These are phyloP conservation scores for Esox lucius DNA, from an alignment of 2,797 vertebrate genomes.

Conservation along the genomic window DNA sequence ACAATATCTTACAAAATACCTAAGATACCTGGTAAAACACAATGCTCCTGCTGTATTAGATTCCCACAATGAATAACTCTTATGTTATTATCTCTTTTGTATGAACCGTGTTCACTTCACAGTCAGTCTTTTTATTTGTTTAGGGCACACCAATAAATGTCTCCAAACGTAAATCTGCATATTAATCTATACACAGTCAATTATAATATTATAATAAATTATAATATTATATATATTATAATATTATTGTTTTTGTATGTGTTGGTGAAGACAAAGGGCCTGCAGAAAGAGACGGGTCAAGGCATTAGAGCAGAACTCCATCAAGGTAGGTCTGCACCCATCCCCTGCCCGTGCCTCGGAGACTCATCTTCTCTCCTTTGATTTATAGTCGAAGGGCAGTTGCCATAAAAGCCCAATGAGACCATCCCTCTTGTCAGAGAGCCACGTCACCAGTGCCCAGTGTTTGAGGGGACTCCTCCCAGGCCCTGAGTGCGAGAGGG, in stretches of 20 bases:
- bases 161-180: neutral
- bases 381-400: conserved; percentile 44
- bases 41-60: neutral
- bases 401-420: conserved; percentile 27
- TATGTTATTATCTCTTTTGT: neutral
- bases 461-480: conserved; percentile 19
- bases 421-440: conserved; percentile 34
- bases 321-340: neutral
- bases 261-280: neutral
- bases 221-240: too few relatives aligned
- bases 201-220: neutral
- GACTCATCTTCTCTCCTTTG: conserved; percentile 29
- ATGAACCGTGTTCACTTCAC: neutral
- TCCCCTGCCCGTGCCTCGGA: neutral
- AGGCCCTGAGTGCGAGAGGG: conserved; percentile 5
- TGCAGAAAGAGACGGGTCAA: neutral
- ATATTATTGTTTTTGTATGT: neutral
- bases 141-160: neutral
- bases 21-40: neutral
- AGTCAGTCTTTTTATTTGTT: neutral
- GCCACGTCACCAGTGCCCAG: conserved; percentile 25
- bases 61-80: neutral
- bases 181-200: neutral
- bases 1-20: neutral
- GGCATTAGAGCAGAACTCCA: neutral